Base-by-base conservation (phyloP, 2,113 vertebrate species). In the Gadus chalcogrammus region DNA sequence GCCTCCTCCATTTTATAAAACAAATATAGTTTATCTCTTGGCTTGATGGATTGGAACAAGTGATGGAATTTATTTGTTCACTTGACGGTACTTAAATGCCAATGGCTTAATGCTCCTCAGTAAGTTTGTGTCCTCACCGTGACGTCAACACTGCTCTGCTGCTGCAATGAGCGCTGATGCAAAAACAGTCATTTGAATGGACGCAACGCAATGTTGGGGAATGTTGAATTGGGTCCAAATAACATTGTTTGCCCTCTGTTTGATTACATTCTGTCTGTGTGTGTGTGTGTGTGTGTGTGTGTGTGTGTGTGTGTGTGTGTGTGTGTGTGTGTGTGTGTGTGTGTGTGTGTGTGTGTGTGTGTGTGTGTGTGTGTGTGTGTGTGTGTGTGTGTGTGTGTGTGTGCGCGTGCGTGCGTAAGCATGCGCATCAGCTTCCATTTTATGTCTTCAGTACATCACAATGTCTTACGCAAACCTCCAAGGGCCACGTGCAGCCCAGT, bases 1-100 rank as follows among this genome's bases (percentile, higher is more conserved):
- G 55, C 76, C 72, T 11, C 42, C 42, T 48, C 42, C 68, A 84
- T 90, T 83, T 58, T 7, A 58, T 78, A 85, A 84, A 88, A 78
- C 81, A 85, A 86, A 81, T 76, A 64, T 83, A 74, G 79, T 87
- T 89, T 84, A 88, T 85, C 76, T 81, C 77, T 87, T 82, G 68
- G 79, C 56, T 80, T 88, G 75, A 85, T 77, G 68, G 74, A 85
- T 77, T 79, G 64, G 63, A 78, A 81, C 75, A 78, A 78, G 71
- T 75, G 75, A 72, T 82, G 67, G 35, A 67, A 84, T 80, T 82
- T 78, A 68, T 82, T 77, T 69, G 69, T 28, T 38, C 13, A 12
- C 81, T 76, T 75, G 74, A 68, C 77, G 65, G 78, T 75, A 52
- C 73, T 78, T 80, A 35, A 76, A 72, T 31, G 60, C 77, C 72